These are phyloP conservation scores for Palaemon carinicauda DNA, from an alignment of 1,140 invertebrate species.

Conservation along the genomic window DNA sequence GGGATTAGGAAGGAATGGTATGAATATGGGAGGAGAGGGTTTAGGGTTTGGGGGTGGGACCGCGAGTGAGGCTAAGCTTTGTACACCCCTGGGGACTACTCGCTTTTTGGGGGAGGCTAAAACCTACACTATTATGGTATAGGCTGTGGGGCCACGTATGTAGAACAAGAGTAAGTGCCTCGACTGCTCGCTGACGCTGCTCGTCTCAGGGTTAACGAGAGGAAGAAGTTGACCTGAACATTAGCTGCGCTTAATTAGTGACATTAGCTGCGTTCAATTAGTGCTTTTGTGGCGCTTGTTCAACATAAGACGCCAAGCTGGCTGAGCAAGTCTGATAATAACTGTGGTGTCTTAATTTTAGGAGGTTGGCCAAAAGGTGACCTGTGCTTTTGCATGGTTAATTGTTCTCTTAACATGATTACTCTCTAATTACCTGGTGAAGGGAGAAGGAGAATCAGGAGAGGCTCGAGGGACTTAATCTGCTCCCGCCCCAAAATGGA, in stretches of 20 bases:
- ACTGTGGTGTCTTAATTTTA: too few relatives aligned
- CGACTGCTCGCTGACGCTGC: not conserved
- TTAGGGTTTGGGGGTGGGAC: not conserved
- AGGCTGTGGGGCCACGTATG: not conserved
- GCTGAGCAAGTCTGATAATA: too few relatives aligned
- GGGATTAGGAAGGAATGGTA: not conserved
- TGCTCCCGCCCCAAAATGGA: not conserved
- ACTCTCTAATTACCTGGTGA: too few relatives aligned
- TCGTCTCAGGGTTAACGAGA: not conserved
- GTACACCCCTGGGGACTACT: conserved; percentile 16
- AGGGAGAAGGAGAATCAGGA: not conserved
- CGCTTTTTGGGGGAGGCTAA: too few relatives aligned
- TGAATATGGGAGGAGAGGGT: not conserved
- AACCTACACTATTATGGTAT: not conserved
- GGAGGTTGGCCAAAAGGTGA: too few relatives aligned
- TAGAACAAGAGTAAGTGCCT: not conserved
- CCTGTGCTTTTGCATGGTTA: too few relatives aligned
- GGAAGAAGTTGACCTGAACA: too few relatives aligned
- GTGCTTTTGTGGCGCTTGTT: too few relatives aligned
- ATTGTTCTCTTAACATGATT: too few relatives aligned
- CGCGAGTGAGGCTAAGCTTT: conserved; percentile 36
- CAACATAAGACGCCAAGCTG: too few relatives aligned
- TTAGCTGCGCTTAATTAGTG: too few relatives aligned
- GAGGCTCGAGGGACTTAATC: not conserved
- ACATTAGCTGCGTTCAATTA: too few relatives aligned